Evolutionary conservation across 2,888 invertebrate genomes (phyloP), one percentile per base, ranked within the genome.

Genomic region (Drosophila affinis): DNA sequence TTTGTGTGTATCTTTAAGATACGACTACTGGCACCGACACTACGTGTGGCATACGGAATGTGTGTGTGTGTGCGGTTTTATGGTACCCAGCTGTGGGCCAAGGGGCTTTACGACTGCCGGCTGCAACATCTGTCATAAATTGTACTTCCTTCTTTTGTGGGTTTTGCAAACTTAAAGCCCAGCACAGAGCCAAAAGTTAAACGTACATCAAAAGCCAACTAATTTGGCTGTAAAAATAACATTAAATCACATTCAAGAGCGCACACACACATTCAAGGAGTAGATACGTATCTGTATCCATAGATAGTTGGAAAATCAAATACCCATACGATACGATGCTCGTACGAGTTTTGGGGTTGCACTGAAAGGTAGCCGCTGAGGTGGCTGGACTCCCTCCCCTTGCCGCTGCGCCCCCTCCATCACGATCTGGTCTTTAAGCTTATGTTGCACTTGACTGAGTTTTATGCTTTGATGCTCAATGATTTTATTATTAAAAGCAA

Each of bases 401-500:
- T 24, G 56, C 73, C 74, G 56, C 78, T 71, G 62, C 39, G 32
- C 34, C 51, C 59, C 51, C 62, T 76, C 69, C 83, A 71, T 49
- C 71, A 76, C 72, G 76, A 78, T 76, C 65, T 84, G 79, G 85
- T 87, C 85, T 81, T 87, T 81, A 88, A 86, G 87, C 85, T 83
- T 87, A 85, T 86, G 90, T 90, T 90, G 90, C 90, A 91, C 90
- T 90, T 91, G 90, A 91, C 89, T 91, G 91, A 90, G 89, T 91
- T 91, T 91, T 90, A 91, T 91, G 91, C 90, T 90, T 91, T 91
- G 91, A 91, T 91, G 91, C 91, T 91, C 89, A 81, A 89, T 90
- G 91, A 91, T 91, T 91, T 91, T 90, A 90, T 90, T 90, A 90
- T 88, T 88, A 89, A 90, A 90, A 89, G 81, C 87, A 87, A 83